Percentiles rank a stretch among this genome's conserved stretches.
These are phyloP conservation scores for Corbicula japonica DNA, from an alignment of 2,888 invertebrate species.

Conservation along the genomic window DNA sequence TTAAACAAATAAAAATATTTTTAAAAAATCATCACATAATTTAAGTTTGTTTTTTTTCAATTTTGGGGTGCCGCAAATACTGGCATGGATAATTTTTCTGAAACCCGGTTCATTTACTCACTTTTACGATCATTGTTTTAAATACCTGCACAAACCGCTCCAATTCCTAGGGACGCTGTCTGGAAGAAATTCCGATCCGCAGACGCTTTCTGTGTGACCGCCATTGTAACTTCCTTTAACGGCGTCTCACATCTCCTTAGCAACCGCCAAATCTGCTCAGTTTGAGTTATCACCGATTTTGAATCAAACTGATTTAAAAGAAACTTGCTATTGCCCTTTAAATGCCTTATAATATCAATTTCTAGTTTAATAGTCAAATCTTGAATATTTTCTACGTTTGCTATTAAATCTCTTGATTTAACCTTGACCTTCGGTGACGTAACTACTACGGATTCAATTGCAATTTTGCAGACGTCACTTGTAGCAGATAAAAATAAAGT, in stretches of 20 bases:
- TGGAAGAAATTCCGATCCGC: conserved; percentile 67
- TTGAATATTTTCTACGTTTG: conserved; percentile 53
- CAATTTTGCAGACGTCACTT: conserved; percentile 67
- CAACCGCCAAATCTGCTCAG: conserved; percentile 61
- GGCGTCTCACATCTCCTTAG: conserved; percentile 51
- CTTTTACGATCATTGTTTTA: no score
- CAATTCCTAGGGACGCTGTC: conserved; percentile 64
- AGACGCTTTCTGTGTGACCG: conserved; percentile 62
- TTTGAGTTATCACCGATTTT: conserved; percentile 58
- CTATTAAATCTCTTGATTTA: conserved; percentile 56
- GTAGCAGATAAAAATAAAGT: conserved; percentile 64
- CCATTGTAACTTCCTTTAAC: conserved; percentile 53
- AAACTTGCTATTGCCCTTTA: conserved; percentile 50
- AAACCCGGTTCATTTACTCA: no score
- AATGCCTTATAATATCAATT: conserved; percentile 52
- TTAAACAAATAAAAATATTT: no score
- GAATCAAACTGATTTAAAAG: conserved; percentile 56
- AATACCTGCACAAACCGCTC: conserved; percentile 71
- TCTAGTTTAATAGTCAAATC: conserved; percentile 62
- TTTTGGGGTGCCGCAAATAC: no score
- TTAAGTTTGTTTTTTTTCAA: no score
- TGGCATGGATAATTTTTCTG: no score
- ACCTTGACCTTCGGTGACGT: conserved; percentile 61
- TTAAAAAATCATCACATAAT: no score
- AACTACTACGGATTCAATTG: conserved; percentile 65